Evolutionary conservation across 1,140 invertebrate species (phyloP).

Genomic region (Bombus affinis): DNA sequence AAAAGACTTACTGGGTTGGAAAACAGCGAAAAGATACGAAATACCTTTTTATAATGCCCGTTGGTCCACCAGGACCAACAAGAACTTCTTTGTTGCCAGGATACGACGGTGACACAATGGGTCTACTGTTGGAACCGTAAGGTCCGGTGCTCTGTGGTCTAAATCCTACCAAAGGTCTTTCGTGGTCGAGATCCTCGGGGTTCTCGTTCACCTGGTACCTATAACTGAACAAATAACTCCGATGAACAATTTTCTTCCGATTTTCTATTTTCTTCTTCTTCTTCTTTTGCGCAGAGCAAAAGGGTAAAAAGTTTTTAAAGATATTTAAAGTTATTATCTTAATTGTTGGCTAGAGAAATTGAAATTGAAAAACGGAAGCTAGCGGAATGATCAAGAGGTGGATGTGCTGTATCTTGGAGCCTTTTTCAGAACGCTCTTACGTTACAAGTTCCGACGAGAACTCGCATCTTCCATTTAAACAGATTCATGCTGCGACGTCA

Average conservation of each 20-base stretch:
- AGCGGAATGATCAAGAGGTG: too few relatives aligned
- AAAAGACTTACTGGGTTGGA: constrained; percentile 39
- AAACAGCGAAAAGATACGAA: constrained; percentile 20
- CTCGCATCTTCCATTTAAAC: too few relatives aligned
- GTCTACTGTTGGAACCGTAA: constrained; percentile 67
- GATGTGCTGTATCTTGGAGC: too few relatives aligned
- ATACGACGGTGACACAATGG: constrained; percentile 47
- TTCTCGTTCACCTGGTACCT: constrained; percentile 66
- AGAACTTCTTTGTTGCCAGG: constrained; percentile 58
- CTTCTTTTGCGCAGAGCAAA: background rate
- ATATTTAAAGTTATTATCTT: too few relatives aligned
- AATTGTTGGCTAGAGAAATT: too few relatives aligned
- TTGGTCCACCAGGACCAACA: constrained; percentile 70
- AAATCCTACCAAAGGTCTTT: constrained; percentile 54
- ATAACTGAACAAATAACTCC: background rate
- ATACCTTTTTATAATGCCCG: constrained; percentile 68
- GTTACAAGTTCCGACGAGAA: too few relatives aligned
- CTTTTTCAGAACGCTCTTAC: too few relatives aligned
- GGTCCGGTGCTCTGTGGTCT: constrained; percentile 67
- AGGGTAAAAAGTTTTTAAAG: too few relatives aligned
- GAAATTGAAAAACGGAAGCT: too few relatives aligned
- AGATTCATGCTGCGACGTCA: too few relatives aligned
- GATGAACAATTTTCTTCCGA: background rate
- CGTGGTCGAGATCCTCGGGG: constrained; percentile 39
- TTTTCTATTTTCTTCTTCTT: background rate